Conservation (phyloP, 2,797 vertebrate species). For the Schizothorax lantsangensis region DNA sequence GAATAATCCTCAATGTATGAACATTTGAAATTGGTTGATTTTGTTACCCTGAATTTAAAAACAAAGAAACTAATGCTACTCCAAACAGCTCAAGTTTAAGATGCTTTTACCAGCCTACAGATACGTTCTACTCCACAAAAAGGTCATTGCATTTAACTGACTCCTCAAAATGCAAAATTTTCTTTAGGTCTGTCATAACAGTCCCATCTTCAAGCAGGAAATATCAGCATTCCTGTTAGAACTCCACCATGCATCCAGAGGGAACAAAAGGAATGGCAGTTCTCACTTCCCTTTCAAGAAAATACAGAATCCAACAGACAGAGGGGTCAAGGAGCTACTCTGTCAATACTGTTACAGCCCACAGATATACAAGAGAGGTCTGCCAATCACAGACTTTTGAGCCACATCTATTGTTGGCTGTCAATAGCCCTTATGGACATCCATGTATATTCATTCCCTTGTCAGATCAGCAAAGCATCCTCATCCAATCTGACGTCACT, state of each 20-base stretch:
- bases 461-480: neutral
- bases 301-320: conserved; percentile 32
- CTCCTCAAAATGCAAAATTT: neutral
- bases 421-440: conserved; percentile 7
- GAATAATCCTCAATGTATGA: neutral
- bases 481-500: conserved; percentile 20
- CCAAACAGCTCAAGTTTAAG: neutral
- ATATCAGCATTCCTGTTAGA: neutral
- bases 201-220: neutral
- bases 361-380: neutral
- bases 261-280: conserved; percentile 22
- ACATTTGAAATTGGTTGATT: conserved; percentile 1
- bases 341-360: conserved; percentile 14
- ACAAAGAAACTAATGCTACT: neutral
- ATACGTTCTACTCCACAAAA: neutral
- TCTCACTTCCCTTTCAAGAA: neutral
- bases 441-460: conserved; percentile 14
- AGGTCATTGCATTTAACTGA: neutral
- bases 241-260: conserved; percentile 21
- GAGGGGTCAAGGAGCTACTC: neutral
- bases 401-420: conserved; percentile 15
- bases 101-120: neutral
- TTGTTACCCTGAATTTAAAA: neutral
- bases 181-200: neutral
- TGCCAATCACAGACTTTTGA: conserved; percentile 17